A percentile compares a stretch with the other conserved stretches of the same genome.
phyloP scores from a whole-genome alignment of 2,888 invertebrate genomes.

The Axea sp. region DNA sequence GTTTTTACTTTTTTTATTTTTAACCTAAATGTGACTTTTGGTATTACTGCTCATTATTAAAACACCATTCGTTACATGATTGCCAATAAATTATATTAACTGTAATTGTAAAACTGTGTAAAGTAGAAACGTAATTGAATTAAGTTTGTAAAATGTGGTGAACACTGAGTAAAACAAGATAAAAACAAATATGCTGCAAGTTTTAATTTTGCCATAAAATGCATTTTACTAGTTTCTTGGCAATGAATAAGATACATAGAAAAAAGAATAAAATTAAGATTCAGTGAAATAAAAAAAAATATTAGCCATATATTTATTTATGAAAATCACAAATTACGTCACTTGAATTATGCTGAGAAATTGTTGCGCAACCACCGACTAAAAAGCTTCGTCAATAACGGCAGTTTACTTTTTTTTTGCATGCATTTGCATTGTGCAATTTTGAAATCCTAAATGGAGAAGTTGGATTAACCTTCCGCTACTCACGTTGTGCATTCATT shows the following conservation, averaged over 20 bases:
- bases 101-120: slow-evolving; percentile 11
- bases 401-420: not conserved
- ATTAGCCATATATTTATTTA: no score
- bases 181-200: slow-evolving; percentile 11
- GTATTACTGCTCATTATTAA: no score
- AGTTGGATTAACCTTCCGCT: no score
- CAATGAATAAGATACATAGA: no score
- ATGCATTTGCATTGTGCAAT: not conserved
- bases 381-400: slow-evolving; percentile 19
- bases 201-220: slow-evolving; percentile 14
- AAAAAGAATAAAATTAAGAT: no score
- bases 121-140: slow-evolving; percentile 22
- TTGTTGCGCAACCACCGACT: slow-evolving; percentile 18
- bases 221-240: slow-evolving; percentile 19
- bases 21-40: no score
- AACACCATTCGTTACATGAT: no score
- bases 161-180: slow-evolving; percentile 7
- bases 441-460: no score
- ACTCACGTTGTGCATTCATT: no score
- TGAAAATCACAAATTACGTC: no score
- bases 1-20: no score
- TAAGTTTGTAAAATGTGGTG: slow-evolving; percentile 17
- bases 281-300: no score
- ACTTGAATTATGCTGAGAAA: slow-evolving; percentile 27
- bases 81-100: slow-evolving; percentile 6